phyloP scores from a whole-genome alignment of 1,140 invertebrate species.

The Drosophila sp. region DNA sequence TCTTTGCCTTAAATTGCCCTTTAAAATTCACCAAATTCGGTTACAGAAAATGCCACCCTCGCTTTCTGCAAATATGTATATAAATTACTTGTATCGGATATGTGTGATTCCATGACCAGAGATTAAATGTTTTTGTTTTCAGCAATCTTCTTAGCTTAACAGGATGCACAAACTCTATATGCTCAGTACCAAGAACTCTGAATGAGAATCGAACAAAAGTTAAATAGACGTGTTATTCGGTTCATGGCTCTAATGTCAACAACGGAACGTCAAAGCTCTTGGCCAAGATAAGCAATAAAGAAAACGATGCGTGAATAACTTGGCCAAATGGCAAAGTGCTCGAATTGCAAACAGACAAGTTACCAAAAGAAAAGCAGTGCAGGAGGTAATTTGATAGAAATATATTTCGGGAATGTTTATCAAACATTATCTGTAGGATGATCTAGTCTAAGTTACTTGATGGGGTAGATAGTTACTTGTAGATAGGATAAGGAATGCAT shows the following conservation, averaged over 20 bases:
- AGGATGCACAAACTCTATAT: slow-evolving; percentile 29
- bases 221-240: slow-evolving; percentile 49
- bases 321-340: slow-evolving; percentile 20
- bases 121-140: slow-evolving; percentile 41
- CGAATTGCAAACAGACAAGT: slow-evolving; percentile 8
- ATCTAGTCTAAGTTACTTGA: background rate
- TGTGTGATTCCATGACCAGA: slow-evolving; percentile 16
- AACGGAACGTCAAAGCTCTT: background rate
- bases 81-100: slow-evolving; percentile 19
- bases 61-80: background rate
- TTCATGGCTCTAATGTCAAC: slow-evolving; percentile 28
- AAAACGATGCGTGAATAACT: slow-evolving; percentile 21
- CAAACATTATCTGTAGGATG: background rate
- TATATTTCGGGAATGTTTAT: background rate
- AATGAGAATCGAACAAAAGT: slow-evolving; percentile 35
- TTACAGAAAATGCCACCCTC: slow-evolving; percentile 6
- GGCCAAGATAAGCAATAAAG: slow-evolving; percentile 27
- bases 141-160: slow-evolving; percentile 13
- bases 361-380: background rate
- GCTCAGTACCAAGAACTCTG: slow-evolving; percentile 1
- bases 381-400: background rate
- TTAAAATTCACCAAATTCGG: background rate
- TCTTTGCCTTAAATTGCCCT: no score
- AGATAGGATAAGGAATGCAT: no score
- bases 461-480: background rate